Base-by-base conservation (phyloP, 2,888 invertebrate species). In the Calephelis perditalis region DNA sequence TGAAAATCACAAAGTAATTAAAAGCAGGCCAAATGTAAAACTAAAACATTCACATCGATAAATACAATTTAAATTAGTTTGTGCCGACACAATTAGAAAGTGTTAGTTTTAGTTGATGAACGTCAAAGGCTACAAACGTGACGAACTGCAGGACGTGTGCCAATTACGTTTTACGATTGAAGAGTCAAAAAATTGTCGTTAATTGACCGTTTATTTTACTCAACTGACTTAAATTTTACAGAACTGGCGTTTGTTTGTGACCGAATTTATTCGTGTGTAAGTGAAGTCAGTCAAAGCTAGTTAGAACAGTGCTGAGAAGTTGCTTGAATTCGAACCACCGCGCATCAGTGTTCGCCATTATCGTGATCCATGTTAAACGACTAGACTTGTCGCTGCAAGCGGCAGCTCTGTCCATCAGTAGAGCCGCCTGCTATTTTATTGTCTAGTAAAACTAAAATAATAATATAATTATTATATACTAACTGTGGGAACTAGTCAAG, bases 31-130 rank as follows among this genome's bases (percentile, higher is more conserved):
- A 52, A 35, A 26, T 52, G 11, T 52, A 26, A 52, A 52, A 52
- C 52, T 7, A 40, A 52, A 52, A 36, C 26, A 11, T 52, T 52
- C 35, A 52, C 52, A 11, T 35, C 52, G 26, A 35, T 52, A 52
- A 52, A 35, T 11, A 52, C 52, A 52, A 52, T 35, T 36, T 26
- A 52, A 52, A 52, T 35, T 52, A 35, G 52, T 52, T 35, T 35
- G 52, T 12, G 10, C 26, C 52, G 11, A 11, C 3, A 35, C 52
- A 52, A 52, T 52, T 52, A 52, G 52, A 52, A 52, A 52, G 35
- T 52, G 52, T 52, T 52, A 35, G 52, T 11, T 52, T 52, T 52
- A 52, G 35, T 52, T 35, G 35, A 52, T 52, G 52, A 9, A 52
- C 35, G 52, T 52, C 52, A 52, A 52, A 52, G 52, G 52, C 35